Evolutionary conservation across 2,888 invertebrate species (phyloP).

Genomic region (Luffia ferchaultella): DNA sequence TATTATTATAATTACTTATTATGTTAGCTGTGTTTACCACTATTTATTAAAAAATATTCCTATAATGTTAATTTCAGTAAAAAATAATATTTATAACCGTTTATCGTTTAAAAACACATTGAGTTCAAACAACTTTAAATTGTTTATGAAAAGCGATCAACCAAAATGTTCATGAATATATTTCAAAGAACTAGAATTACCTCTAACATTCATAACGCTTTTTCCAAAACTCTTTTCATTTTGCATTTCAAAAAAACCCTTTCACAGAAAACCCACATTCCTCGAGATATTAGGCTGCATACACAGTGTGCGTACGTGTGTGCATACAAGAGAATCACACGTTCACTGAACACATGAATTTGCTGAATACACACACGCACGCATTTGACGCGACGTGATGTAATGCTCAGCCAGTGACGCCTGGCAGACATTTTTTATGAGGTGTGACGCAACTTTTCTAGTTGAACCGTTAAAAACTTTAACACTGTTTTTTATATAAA

Average conservation of each 20-base stretch:
- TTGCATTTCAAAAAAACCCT: background rate
- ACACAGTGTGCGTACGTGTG: background rate
- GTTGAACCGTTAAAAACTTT: background rate
- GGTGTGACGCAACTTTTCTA: slow-evolving; percentile 60
- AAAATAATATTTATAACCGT: too few relatives aligned
- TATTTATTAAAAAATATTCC: too few relatives aligned
- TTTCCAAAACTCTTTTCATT: background rate
- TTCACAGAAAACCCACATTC: slow-evolving; percentile 45
- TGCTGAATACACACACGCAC: slow-evolving; percentile 21
- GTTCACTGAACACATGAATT: background rate
- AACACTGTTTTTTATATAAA: background rate
- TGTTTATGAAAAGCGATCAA: too few relatives aligned
- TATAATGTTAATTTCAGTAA: too few relatives aligned
- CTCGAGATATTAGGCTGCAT: slow-evolving; percentile 56
- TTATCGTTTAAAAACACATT: too few relatives aligned
- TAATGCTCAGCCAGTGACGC: slow-evolving; percentile 51
- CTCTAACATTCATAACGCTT: background rate
- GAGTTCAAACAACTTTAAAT: too few relatives aligned
- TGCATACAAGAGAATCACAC: background rate
- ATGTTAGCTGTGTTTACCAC: too few relatives aligned
- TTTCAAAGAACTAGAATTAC: too few relatives aligned
- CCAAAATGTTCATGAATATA: too few relatives aligned
- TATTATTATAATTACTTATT: too few relatives aligned
- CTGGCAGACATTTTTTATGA: slow-evolving; percentile 63
- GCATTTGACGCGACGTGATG: slow-evolving; percentile 33